These are phyloP conservation scores for Azemiops feae DNA, from an alignment of 2,113 vertebrate genomes.

Conservation along the genomic window DNA sequence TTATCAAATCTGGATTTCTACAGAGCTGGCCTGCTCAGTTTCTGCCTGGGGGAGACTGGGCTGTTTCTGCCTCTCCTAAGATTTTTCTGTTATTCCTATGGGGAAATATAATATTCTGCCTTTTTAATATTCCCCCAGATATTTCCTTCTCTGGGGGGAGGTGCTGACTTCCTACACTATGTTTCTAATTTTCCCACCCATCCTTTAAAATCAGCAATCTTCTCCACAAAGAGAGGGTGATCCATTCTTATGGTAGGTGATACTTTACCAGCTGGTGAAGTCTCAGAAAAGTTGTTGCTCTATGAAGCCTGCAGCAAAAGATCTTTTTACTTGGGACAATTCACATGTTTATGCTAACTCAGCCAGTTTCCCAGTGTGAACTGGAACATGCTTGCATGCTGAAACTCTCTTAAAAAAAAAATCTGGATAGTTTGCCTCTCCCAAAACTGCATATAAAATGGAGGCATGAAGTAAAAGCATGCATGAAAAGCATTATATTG, in stretches of 20 bases:
- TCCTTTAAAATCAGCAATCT: slow-evolving; percentile 56
- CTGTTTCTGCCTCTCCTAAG: no score
- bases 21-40: no score
- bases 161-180: background rate
- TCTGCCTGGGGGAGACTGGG: no score
- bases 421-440: background rate
- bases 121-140: no score
- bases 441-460: background rate
- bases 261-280: background rate
- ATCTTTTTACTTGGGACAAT: background rate
- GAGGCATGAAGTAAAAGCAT: background rate
- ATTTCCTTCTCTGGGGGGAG: no score
- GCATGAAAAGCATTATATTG: background rate
- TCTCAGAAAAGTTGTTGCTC: slow-evolving; percentile 17
- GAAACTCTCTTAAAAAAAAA: background rate
- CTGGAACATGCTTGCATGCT: background rate
- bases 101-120: no score
- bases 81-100: no score
- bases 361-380: background rate
- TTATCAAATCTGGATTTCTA: no score
- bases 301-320: background rate
- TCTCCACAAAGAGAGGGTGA: slow-evolving; percentile 36
- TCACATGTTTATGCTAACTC: slow-evolving; percentile 20
- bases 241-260: slow-evolving; percentile 33
- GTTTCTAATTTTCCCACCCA: slow-evolving; percentile 20